Evolutionary conservation across 2,797 vertebrate genomes (phyloP), one percentile per base, ranked within the genome.

Genomic region (Tenualosa thibaudeaui): DNA sequence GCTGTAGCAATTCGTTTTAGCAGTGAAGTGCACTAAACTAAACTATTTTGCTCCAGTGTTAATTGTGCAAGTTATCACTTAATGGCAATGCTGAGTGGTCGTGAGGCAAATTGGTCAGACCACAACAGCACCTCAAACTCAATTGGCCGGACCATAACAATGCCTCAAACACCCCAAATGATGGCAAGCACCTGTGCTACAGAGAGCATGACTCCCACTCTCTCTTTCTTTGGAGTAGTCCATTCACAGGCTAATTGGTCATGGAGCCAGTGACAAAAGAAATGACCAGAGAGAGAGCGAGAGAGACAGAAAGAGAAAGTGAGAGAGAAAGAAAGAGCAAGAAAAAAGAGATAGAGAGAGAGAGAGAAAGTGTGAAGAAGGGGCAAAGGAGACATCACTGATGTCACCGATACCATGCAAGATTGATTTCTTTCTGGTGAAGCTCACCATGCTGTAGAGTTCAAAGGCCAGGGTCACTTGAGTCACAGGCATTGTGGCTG

Each of bases 21-120:
- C 71, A 78, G 71, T 2, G 71, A 46, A 78, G 40, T 19, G 71
- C 71, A 78, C 37, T 46, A 78, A 78, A 9, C 37, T 40, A 78
- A 46, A 78, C 71, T 78, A 78, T 78, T 78, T 78, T 78, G 71
- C 71, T 78, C 68, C 31, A 6, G 6, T 43, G 71, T 78, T 78
- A 78, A 78, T 78, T 78, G 71, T 43, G 37, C 43, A 46, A 78
- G 37, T 78, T 78, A 78, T 19, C 71, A 46, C 71, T 78, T 78
- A 78, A 78, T 78, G 40, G 40, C 22, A 46, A 78, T 15, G 22
- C 40, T 78, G 71, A 78, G 71, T 78, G 71, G 71, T 78, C 71
- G 46, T 3, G 40, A 78, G 31, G 71, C 43, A 43, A 78, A 78
- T 46, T 43, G 71, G 71, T 46, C 37, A 6, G 71, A 78, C 71